Evolutionary conservation across 2,113 vertebrate genomes (phyloP), one percentile per base, ranked within the genome.

Genomic region (Haplochromis burtoni): DNA sequence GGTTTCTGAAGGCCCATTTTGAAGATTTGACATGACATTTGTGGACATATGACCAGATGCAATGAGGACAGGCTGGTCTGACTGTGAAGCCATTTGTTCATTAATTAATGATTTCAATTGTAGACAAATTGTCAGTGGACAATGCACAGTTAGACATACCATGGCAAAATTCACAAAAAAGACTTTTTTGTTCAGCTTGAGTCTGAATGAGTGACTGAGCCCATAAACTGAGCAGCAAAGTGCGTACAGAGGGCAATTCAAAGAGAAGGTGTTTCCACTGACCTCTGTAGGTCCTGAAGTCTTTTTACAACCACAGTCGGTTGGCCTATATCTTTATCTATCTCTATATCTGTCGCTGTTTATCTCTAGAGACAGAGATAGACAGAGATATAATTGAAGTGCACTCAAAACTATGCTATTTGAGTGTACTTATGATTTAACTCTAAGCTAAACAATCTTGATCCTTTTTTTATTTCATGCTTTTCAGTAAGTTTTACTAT

Each of bases 101-200:
- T 38, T 38, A 13, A n/a, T 38, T 68, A 11, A 17, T 66, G 19
- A 38, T 35, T 66, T 66, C 0, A 63, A 19, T 11, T 33, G 17
- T 63, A 33, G 10, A 5, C 6, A 38, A 38, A 12, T 66, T 0
- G 6, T 6, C 1, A 66, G 61, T 24, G 53, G 21, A 24, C 1
- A 24, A 55, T 55, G 53, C 53, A 55, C 31, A 11, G 4, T n/a
- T 29, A 29, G 26, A 8, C 11, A 19, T 63, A 0, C 0, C 0
- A 3, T 55, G 11, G 21, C 16, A 19, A 63, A 33, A 33, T 63
- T 33, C 17, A 63, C 16, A 63, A 19, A 61, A 61, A 10, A 63
- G 0, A 33, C 29, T 33, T 63, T 19, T 63, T 63, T 33, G 16
- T 63, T 63, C 10, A 63, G 9, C 7, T 33, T 63, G 29, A 19